Base-by-base conservation (phyloP, 92 coral and sea anemone genomes). In the Epizoanthus ramosus region DNA sequence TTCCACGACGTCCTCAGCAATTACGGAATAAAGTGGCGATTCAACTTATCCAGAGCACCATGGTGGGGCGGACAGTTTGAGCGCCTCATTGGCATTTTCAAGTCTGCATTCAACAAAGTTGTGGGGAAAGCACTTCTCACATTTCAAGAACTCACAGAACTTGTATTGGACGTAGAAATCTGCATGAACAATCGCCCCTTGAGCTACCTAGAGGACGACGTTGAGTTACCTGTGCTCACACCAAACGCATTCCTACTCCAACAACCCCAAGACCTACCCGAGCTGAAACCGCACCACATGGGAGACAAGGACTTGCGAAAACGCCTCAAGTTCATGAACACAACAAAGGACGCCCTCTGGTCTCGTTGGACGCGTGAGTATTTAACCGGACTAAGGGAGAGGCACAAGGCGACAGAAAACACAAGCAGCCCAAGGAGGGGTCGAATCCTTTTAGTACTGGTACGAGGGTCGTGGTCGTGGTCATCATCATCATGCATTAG, bases 301-400 rank as follows among this genome's bases (percentile, higher is more conserved):
- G 45, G 41, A 22, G 79, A 79, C 45, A 50, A 56, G 57, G 79
- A 85, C 73, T 57, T 85, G 15, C 35, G 63, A 53, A 85, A 76
- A 53, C 63, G 83, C 71, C 83, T 81, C 41, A 64, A 54, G 39
- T 76, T 75, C 67, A 43, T 85, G 68, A 24, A 35, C 23, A 31
- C 67, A 22, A 75, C 83, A 39, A 85, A 85, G 23, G 84, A 85
- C 37, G 73, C 65, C 31, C 74, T 85, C 61, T 85, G 83, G 84
- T 63, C 63, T n/a, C 88, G 63, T 43, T 85, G 89, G 84, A 77
- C 84, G 17, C 60, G 66, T 18, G 87, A 84, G 54, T 75, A 84
- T 61, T 39, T 85, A 16, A 24, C 75, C 5, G 53, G 58, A 3
- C 79, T 75, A 41, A 71, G 80, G 57, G 89, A 68, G 74, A 81